Conservation (phyloP, 2,113 vertebrate species). For the Bombycilla garrulus region DNA sequence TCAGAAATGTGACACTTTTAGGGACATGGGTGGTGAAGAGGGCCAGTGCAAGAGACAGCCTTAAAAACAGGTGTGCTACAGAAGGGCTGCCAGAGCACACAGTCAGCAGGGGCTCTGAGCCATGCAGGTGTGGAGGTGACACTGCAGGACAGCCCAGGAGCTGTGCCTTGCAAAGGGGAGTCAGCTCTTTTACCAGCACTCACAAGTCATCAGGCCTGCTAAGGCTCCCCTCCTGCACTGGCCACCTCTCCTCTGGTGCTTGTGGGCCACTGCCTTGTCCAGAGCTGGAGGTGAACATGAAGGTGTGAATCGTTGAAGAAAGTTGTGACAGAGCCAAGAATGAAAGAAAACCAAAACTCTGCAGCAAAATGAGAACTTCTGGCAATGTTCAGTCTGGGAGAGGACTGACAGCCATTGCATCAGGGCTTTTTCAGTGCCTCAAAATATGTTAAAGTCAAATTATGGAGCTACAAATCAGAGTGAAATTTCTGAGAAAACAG, state of each 20-base stretch:
- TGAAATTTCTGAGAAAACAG: not conserved
- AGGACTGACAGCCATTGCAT: not conserved
- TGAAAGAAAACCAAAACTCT: not conserved
- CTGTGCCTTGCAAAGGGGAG: not conserved
- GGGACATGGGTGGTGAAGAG: not conserved
- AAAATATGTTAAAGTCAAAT: not conserved
- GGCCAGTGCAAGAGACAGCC: not conserved
- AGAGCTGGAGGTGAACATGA: not conserved
- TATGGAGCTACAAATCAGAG: not conserved
- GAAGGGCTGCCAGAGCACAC: not conserved
- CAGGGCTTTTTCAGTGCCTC: not conserved
- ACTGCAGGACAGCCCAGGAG: not conserved
- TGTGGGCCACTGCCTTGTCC: not conserved
- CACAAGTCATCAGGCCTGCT: not conserved
- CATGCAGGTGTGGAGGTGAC: not conserved
- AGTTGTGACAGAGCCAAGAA: not conserved
- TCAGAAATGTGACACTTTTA: accelerated
- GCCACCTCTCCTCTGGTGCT: not conserved
- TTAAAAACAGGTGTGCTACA: not conserved
- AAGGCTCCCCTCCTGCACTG: not conserved
- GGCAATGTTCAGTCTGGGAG: not conserved
- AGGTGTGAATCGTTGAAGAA: not conserved
- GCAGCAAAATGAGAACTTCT: not conserved
- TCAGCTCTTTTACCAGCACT: not conserved
- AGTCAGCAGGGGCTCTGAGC: not conserved